phyloP scores from a whole-genome alignment of 30 jellyfish, hydroid and myxozoan species.

The Clytia hemisphaerica region DNA sequence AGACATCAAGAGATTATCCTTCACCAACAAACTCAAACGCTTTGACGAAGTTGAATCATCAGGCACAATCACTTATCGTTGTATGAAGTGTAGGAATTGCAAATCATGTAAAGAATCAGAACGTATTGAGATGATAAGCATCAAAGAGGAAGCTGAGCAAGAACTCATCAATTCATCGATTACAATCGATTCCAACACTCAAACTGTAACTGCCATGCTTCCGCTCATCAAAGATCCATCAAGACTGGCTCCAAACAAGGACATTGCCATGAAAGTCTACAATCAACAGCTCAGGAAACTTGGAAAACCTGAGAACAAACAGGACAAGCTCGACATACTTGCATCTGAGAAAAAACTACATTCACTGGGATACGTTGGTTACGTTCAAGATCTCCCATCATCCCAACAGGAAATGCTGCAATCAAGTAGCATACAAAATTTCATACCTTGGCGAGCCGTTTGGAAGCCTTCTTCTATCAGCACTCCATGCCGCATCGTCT shows the following conservation, averaged over 20 bases:
- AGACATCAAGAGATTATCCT: neutral
- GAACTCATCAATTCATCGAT: neutral
- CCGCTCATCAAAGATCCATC: neutral
- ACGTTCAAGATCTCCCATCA: neutral
- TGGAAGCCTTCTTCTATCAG: neutral
- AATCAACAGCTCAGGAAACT: neutral
- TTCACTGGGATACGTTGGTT: neutral
- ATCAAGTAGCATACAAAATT: neutral
- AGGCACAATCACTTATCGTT: neutral
- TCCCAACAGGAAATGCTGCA: neutral
- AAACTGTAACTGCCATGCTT: neutral
- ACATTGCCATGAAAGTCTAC: neutral
- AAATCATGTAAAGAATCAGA: neutral
- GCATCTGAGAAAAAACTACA: neutral
- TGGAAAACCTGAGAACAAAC: neutral
- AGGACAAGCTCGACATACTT: neutral
- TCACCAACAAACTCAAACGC: neutral
- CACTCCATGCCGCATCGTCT: too few species aligned
- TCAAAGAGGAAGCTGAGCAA: slow-evolving; percentile 2
- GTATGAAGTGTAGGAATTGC: neutral
- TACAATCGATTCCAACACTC: neutral
- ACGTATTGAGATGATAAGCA: neutral
- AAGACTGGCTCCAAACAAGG: slow-evolving; percentile 6
- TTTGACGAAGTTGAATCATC: neutral
- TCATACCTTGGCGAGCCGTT: neutral